A percentile compares a stretch with the other conserved stretches of the same genome.
Evolutionary conservation across 2,888 invertebrate genomes (phyloP).

Genomic region (Pocota personata): DNA sequence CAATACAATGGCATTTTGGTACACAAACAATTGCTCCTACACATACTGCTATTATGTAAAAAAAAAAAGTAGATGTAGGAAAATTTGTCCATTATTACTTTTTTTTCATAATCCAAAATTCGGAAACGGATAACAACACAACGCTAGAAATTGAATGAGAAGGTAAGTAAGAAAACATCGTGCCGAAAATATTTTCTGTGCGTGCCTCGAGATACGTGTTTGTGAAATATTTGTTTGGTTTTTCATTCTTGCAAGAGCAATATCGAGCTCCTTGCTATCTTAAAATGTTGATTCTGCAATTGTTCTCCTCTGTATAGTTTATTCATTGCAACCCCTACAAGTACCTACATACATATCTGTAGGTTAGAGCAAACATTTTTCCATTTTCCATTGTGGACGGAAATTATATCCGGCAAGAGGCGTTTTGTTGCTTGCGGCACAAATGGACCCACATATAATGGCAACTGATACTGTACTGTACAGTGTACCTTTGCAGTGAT

Average conservation of each 20-base stretch:
- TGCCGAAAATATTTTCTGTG: conserved; percentile 50
- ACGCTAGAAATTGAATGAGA: not conserved
- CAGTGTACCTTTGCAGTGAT: conserved; percentile 49
- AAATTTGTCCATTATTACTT: conserved; percentile 19
- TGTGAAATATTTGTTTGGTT: conserved; percentile 60
- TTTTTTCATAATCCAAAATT: not conserved
- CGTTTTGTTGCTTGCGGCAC: conserved; percentile 73
- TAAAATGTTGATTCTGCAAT: conserved; percentile 72
- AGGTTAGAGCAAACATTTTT: conserved; percentile 73
- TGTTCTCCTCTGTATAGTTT: conserved; percentile 68
- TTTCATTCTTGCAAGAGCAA: conserved; percentile 64
- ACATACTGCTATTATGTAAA: conserved; percentile 24
- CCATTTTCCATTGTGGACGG: conserved; percentile 71
- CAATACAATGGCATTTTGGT: conserved; percentile 13
- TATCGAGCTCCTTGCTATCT: conserved; percentile 66
- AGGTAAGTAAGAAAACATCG: conserved; percentile 11
- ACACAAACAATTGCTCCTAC: conserved; percentile 25
- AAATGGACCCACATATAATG: conserved; percentile 70
- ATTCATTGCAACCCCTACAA: conserved; percentile 73
- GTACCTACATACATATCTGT: conserved; percentile 72
- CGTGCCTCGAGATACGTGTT: conserved; percentile 50
- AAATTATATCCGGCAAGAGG: conserved; percentile 74
- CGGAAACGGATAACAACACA: conserved; percentile 13
- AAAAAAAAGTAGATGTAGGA: conserved; percentile 5
- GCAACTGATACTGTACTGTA: conserved; percentile 55